phyloP scores from a whole-genome alignment of 2,888 invertebrate genomes.

The Iselma pallidipennis region DNA sequence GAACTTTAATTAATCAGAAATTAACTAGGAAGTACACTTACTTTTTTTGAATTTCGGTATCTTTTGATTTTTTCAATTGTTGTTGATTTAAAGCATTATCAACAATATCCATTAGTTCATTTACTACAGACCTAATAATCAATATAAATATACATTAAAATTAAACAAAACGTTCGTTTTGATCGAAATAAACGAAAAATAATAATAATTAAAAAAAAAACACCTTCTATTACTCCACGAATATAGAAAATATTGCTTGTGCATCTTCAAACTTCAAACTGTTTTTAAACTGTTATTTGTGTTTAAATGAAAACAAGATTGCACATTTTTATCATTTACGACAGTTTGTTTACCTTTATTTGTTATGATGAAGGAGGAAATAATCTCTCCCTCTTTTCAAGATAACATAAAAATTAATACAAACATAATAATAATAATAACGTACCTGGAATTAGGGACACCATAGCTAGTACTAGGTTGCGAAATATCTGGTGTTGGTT shows the following conservation, averaged over 20 bases:
- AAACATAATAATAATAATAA: background rate
- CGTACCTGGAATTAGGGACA: background rate
- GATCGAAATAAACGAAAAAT: background rate
- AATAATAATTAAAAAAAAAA: background rate
- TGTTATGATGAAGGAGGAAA: background rate
- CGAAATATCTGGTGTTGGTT: background rate
- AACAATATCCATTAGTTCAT: no score
- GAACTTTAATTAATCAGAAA: no score
- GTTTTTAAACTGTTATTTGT: background rate
- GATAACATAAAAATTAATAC: background rate
- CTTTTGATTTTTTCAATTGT: no score
- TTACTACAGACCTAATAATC: no score
- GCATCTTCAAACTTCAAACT: background rate
- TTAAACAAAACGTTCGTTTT: no score
- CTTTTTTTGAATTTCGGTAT: no score
- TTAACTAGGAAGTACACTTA: no score
- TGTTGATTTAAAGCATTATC: no score
- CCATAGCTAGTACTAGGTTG: constrained; percentile 9
- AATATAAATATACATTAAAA: no score
- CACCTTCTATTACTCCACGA: background rate
- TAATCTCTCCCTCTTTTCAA: background rate
- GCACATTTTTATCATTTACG: background rate
- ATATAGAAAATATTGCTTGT: background rate
- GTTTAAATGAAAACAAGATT: background rate
- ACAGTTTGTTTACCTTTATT: background rate